A percentile compares a stretch with the other conserved stretches of the same genome.
Conservation (phyloP, 2,113 vertebrate species). For the Andinoacara biseriatus region DNA sequence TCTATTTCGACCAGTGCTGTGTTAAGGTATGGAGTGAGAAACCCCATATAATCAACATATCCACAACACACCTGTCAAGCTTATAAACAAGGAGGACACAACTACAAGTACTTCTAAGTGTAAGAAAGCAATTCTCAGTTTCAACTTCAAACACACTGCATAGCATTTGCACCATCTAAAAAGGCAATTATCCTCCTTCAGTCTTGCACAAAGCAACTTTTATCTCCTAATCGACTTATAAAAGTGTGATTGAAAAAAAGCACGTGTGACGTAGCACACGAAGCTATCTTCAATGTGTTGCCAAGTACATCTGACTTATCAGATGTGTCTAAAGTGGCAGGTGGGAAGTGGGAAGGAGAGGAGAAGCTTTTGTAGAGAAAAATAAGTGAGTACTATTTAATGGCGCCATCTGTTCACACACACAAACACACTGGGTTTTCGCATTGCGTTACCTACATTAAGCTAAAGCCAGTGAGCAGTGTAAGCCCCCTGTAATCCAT, state of each 20-base stretch:
- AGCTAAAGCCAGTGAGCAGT: slow-evolving; percentile 39
- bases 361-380: neutral
- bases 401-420: slow-evolving; percentile 19
- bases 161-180: slow-evolving; percentile 25
- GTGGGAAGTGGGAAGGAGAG: neutral
- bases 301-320: slow-evolving; percentile 50
- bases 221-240: slow-evolving; percentile 50
- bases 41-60: slow-evolving; percentile 39
- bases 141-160: neutral
- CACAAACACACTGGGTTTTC: slow-evolving; percentile 16
- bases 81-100: neutral
- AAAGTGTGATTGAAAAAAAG: slow-evolving; percentile 24
- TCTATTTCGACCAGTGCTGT: slow-evolving; percentile 29
- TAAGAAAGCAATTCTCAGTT: slow-evolving; percentile 8
- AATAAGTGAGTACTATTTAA: slow-evolving; percentile 17
- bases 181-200: slow-evolving; percentile 42
- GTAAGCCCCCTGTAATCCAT: slow-evolving; percentile 58
- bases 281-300: slow-evolving; percentile 7
- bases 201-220: slow-evolving; percentile 34
- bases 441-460: slow-evolving; percentile 31
- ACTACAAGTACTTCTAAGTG: neutral
- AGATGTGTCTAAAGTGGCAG: slow-evolving; percentile 48
- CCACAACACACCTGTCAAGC: neutral
- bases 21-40: neutral
- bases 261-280: slow-evolving; percentile 16